Conservation (phyloP, 2,888 invertebrate genomes). For the Panorpa germanica region DNA sequence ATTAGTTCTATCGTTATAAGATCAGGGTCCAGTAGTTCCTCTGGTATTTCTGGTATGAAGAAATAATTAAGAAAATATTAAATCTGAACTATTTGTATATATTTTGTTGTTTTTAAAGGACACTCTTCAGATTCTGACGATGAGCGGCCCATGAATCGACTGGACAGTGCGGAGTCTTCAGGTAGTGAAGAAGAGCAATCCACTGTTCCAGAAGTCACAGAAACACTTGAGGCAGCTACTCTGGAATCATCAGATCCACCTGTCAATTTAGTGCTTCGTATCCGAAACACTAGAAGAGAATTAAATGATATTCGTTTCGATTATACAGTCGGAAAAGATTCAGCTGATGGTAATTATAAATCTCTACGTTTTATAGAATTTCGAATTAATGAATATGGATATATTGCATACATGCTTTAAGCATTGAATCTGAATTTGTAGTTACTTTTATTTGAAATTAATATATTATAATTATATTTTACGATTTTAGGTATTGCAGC, state of each 20-base stretch:
- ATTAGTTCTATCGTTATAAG: no score
- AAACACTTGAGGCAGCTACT: conserved; percentile 20
- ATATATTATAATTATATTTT: no score
- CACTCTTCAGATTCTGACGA: conserved; percentile 32
- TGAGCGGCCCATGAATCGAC: conserved; percentile 37
- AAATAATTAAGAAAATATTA: no score
- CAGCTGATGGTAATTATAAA: no score
- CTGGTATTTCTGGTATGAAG: no score
- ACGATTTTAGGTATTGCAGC: conserved; percentile 84
- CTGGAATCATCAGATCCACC: conserved; percentile 25
- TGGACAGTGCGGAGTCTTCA: conserved; percentile 36
- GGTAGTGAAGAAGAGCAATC: conserved; percentile 32
- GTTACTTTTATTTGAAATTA: background rate
- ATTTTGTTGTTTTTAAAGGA: no score
- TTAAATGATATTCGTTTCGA: conserved; percentile 97
- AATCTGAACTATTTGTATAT: no score
- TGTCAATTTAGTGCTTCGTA: conserved; percentile 72
- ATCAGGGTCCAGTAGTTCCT: no score
- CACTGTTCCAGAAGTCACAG: conserved; percentile 27
- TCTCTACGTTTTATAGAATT: no score
- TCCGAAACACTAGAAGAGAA: conserved; percentile 79
- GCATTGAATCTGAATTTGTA: no score
- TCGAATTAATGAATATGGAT: no score
- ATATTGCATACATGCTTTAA: no score
- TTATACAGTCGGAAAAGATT: conserved; percentile 76